Evolutionary conservation across 2,797 vertebrate species (phyloP).

Genomic region (Notolepis coatsorum): DNA sequence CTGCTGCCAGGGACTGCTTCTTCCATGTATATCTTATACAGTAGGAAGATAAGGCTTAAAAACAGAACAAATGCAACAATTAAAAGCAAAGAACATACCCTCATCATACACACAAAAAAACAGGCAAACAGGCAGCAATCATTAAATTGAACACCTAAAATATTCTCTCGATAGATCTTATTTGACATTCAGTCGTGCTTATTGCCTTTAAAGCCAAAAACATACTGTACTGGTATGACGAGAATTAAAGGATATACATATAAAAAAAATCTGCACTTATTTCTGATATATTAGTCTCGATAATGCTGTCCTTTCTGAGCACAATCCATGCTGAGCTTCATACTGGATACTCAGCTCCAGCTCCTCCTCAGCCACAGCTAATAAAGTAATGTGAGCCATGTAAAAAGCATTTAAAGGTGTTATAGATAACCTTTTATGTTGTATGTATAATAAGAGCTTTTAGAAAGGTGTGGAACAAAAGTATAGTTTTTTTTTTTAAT

Average conservation of each 20-base stretch:
- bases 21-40: too few species aligned
- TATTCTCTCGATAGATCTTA: not conserved
- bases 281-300: too few species aligned
- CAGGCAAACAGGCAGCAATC: not conserved
- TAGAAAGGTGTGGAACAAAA: too few species aligned
- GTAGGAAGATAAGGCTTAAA: not conserved
- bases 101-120: not conserved
- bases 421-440: too few species aligned
- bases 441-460: too few species aligned
- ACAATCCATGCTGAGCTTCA: not conserved
- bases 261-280: too few species aligned
- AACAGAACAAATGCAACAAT: not conserved
- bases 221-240: not conserved
- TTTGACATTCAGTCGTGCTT: not conserved
- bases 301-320: not conserved
- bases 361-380: too few species aligned
- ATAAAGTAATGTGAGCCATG: not conserved
- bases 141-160: not conserved
- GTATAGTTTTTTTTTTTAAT: too few species aligned
- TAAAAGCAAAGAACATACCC: not conserved
- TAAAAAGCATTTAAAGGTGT: not conserved
- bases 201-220: not conserved
- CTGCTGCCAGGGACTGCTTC: too few species aligned
- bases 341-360: too few species aligned
- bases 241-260: not conserved